Percentiles rank a stretch among this genome's conserved stretches.
Evolutionary conservation across 2,797 vertebrate genomes (phyloP).

Genomic region (Melanotaenia boesemani): DNA sequence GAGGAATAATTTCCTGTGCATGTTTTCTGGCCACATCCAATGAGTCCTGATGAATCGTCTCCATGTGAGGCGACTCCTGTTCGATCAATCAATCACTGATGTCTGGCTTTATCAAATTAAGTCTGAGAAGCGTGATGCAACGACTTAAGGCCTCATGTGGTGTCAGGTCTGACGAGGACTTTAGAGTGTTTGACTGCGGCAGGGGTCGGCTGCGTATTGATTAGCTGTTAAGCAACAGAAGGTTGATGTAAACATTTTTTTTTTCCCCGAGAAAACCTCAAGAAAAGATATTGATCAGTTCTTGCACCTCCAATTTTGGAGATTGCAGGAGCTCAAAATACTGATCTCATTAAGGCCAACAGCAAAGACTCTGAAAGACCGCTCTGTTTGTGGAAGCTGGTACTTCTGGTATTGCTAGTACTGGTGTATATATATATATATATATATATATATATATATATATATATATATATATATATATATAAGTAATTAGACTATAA

Average conservation of each 20-base stretch:
- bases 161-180: slow-evolving; percentile 31
- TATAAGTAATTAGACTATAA: too few species aligned
- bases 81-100: slow-evolving; percentile 50
- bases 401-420: not conserved
- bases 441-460: too few species aligned
- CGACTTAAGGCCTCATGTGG: slow-evolving; percentile 42
- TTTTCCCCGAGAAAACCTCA: slow-evolving; percentile 31
- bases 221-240: slow-evolving; percentile 76
- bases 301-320: slow-evolving; percentile 40
- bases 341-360: slow-evolving; percentile 35
- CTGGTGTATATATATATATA: too few species aligned
- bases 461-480: too few species aligned
- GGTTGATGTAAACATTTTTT: slow-evolving; percentile 52
- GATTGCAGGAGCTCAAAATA: slow-evolving; percentile 13
- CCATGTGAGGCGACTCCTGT: slow-evolving; percentile 9
- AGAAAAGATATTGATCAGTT: slow-evolving; percentile 71
- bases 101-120: slow-evolving; percentile 52
- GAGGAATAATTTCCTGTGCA: too few species aligned
- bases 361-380: not conserved
- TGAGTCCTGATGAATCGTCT: not conserved
- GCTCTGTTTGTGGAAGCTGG: not conserved
- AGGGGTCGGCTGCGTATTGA: slow-evolving; percentile 71
- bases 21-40: too few species aligned
- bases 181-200: slow-evolving; percentile 13
- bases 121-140: slow-evolving; percentile 46